Base-by-base conservation (phyloP, 2,797 vertebrate species). In the Enteromius fasciolatus region DNA sequence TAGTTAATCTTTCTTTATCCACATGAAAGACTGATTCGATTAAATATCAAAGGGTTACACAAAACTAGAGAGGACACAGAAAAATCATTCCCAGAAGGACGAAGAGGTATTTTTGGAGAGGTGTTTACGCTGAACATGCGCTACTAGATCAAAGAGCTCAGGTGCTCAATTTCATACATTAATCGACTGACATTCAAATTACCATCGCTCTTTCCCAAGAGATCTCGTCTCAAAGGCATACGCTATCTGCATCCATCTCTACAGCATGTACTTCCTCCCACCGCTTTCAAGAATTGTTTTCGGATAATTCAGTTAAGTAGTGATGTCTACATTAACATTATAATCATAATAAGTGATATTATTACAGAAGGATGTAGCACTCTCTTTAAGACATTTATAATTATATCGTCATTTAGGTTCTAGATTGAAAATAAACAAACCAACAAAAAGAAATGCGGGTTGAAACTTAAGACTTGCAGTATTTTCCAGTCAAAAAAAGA, bases 31-130 rank as follows among this genome's bases (percentile, higher is more conserved):
- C 89, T 64, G 76, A 88, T 84, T 88, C 86, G 86, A 91, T 92
- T 88, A 88, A 90, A 91, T 91, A 92, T 92, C 89, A 92, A 91
- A 93, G 89, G 75, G 41, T 76, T 84, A 67, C 81, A 83, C 77
- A 86, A 88, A 81, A 86, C 52, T 84, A 85, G 84, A 66, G n/a
- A 79, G 80, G 81, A 83, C 83, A 61, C 63, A 83, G 78, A 28
- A 73, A 80, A 73, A 78, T 73, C 86, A 87, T 73, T 80, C 86
- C 74, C 75, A 28, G 63, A 67, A 80, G 75, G 85, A 87, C 33
- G 20, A 70, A 44, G 69, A 64, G 77, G 52, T 89, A 81, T 88
- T 87, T 86, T 84, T 75, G 81, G 78, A 84, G 77, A 57, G 50
- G 41, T 86, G 86, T 85, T 88, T 78, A 68, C 82, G 67, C n/a